Evolutionary conservation across 2,797 vertebrate genomes (phyloP).

Genomic region (Eptatretus atami): DNA sequence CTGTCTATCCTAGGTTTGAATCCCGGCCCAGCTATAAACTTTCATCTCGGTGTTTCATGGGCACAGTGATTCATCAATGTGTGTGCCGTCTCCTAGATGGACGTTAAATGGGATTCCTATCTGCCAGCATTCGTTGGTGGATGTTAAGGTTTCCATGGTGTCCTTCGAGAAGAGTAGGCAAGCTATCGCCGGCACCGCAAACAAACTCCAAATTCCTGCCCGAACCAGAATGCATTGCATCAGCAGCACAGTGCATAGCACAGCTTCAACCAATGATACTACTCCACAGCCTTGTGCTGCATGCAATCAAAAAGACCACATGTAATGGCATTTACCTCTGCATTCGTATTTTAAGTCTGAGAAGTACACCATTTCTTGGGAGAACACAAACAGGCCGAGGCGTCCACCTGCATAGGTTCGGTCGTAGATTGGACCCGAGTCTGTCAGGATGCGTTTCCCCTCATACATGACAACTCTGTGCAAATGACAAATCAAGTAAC

Average conservation of each 20-base stretch:
- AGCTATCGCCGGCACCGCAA: no score
- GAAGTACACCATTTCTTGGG: slow-evolving; percentile 92
- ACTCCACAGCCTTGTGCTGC: background rate
- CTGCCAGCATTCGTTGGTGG: no score
- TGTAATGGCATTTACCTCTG: slow-evolving; percentile 53
- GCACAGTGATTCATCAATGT: no score
- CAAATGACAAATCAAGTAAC: slow-evolving; percentile 2
- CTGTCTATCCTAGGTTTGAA: no score
- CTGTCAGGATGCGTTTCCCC: slow-evolving; percentile 89
- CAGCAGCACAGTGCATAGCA: no score
- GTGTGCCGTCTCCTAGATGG: no score
- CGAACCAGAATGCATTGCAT: no score
- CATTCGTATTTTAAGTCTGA: slow-evolving; percentile 97
- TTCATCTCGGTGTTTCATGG: no score
- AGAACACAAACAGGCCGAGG: slow-evolving; percentile 87
- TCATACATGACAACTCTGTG: slow-evolving; percentile 71
- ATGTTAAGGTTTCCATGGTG: background rate
- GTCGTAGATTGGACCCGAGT: slow-evolving; percentile 77
- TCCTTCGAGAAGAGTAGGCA: no score
- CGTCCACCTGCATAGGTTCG: slow-evolving; percentile 64
- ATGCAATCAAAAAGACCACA: background rate
- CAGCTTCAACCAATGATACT: background rate
- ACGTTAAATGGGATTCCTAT: no score
- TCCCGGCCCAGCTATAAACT: no score
- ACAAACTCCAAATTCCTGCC: no score